A percentile compares a stretch with the other conserved stretches of the same genome.
phyloP scores from a whole-genome alignment of 2,797 vertebrate genomes.

The Sebastes hopkinsi region DNA sequence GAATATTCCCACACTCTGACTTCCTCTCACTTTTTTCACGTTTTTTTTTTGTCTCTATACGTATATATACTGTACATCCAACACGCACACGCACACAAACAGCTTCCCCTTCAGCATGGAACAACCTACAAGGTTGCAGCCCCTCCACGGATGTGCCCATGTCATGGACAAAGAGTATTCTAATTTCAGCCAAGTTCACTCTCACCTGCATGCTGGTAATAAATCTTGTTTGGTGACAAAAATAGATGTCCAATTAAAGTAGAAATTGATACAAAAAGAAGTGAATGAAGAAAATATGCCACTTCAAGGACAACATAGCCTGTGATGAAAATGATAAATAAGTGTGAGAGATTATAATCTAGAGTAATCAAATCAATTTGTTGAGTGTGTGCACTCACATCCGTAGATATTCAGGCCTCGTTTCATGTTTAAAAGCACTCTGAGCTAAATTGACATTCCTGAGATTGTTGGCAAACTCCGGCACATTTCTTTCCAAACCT shows the following conservation, averaged over 20 bases:
- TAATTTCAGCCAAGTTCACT: constrained; percentile 78
- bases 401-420: neutral
- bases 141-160: constrained; percentile 72
- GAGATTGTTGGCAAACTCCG: neutral
- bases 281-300: constrained; percentile 58
- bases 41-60: neutral
- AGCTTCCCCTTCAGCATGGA: constrained; percentile 52
- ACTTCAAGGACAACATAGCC: constrained; percentile 70
- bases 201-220: constrained; percentile 69
- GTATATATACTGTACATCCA: neutral
- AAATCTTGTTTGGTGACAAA: constrained; percentile 81
- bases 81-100: constrained; percentile 14
- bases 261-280: constrained; percentile 77
- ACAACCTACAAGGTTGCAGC: constrained; percentile 75
- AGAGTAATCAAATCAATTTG: constrained; percentile 38
- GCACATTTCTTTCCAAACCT: neutral
- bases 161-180: constrained; percentile 76
- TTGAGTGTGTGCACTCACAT: neutral
- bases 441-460: neutral
- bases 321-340: constrained; percentile 55
- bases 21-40: neutral
- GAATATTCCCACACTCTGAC: constrained; percentile 23
- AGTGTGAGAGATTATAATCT: constrained; percentile 42
- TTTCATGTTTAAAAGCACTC: neutral
- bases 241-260: constrained; percentile 78